phyloP scores from a whole-genome alignment of 35 echinoderm and acorn worm species.

The Eucidaris tribuloides region DNA sequence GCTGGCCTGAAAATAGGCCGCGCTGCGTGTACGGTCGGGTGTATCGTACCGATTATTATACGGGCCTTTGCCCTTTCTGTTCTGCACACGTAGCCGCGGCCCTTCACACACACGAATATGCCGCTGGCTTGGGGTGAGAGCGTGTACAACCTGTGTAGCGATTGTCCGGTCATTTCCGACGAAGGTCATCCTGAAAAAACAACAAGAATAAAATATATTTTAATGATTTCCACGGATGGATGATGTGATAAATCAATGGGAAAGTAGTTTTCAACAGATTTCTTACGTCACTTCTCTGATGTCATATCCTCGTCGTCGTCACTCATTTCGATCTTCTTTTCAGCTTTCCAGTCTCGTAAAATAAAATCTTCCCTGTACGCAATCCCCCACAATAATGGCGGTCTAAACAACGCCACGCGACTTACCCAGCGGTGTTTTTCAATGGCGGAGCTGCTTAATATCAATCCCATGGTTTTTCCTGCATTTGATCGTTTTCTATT shows the following conservation, averaged over 20 bases:
- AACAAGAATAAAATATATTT: background rate
- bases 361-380: no score
- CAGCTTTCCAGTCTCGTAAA: background rate
- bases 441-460: constrained; percentile 45
- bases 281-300: constrained; percentile 72
- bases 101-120: no score
- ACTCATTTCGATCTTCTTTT: constrained; percentile 59
- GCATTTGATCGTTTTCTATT: no score
- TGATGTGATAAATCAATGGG: background rate
- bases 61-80: no score
- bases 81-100: no score
- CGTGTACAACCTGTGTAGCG: background rate
- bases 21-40: no score
- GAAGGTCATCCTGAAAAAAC: background rate
- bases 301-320: constrained; percentile 71
- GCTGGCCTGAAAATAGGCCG: no score
- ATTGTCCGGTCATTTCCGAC: constrained; percentile 16
- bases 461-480: constrained; percentile 35
- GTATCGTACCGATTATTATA: no score
- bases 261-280: background rate
- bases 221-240: background rate
- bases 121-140: no score
- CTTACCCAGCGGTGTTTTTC: constrained; percentile 47
- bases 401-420: constrained; percentile 52
- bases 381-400: constrained; percentile 29